phyloP scores from a whole-genome alignment of 1,140 invertebrate species.

The Drosophila equinoxialis region DNA sequence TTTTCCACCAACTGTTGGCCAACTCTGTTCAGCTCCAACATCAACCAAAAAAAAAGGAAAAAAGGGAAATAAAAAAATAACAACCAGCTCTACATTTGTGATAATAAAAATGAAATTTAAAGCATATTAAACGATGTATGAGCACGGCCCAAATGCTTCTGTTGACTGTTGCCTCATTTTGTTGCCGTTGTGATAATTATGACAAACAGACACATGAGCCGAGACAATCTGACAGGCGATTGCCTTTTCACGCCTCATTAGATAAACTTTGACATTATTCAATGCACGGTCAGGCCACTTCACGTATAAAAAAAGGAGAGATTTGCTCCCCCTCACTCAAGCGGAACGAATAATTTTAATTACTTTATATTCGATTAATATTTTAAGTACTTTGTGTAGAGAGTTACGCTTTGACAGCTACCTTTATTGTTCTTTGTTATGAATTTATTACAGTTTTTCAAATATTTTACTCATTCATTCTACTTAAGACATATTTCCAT shows the following conservation, averaged over 20 bases:
- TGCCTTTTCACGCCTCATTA: conserved; percentile 21
- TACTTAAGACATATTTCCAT: too few species aligned
- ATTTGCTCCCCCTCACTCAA: not conserved
- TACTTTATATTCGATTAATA: conserved; percentile 13
- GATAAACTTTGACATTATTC: conserved; percentile 14
- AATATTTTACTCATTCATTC: too few species aligned
- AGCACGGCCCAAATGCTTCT: conserved; percentile 61
- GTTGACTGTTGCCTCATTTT: conserved; percentile 17
- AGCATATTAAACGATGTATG: conserved; percentile 62
- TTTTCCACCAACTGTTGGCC: conserved; percentile 39
- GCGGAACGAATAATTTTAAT: conserved; percentile 3
- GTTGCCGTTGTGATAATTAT: conserved; percentile 4
- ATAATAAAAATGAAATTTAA: conserved; percentile 66
- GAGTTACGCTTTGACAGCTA: too few species aligned
- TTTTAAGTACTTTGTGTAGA: not conserved
- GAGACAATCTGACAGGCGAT: conserved; percentile 12
- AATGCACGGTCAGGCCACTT: conserved; percentile 5
- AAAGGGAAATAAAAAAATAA: not conserved
- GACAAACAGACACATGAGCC: conserved; percentile 13
- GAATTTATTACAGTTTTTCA: too few species aligned
- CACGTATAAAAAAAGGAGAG: not conserved
- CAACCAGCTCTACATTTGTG: conserved; percentile 31
- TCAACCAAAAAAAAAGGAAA: not conserved
- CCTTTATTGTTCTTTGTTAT: too few species aligned
- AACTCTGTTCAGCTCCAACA: not conserved